Evolutionary conservation across 2,113 vertebrate genomes (phyloP).

Genomic region (Synodontis membranacea): DNA sequence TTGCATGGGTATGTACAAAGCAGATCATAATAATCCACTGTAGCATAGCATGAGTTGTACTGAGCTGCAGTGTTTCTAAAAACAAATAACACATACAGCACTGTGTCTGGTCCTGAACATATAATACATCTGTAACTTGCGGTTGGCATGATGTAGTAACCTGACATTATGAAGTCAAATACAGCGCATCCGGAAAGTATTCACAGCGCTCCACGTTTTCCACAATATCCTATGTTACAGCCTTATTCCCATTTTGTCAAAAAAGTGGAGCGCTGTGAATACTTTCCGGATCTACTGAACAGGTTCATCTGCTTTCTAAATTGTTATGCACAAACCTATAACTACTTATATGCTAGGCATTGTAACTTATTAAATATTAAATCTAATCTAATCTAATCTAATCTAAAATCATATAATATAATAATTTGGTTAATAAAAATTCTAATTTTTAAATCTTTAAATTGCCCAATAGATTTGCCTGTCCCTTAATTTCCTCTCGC

Average conservation of each 20-base stretch:
- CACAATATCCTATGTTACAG: no score
- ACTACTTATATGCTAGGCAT: background rate
- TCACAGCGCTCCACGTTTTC: no score
- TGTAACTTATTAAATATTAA: background rate
- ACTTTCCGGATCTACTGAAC: no score
- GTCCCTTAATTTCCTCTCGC: no score
- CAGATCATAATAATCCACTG: background rate
- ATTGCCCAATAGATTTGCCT: background rate
- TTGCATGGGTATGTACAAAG: background rate
- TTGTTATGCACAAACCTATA: background rate
- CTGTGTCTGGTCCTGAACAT: background rate
- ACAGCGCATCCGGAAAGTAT: no score
- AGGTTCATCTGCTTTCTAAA: background rate
- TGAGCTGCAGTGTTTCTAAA: background rate
- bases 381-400: no score
- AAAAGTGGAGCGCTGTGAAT: no score
- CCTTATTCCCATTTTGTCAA: no score
- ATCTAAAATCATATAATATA: background rate
- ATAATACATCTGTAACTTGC: background rate
- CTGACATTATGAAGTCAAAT: background rate
- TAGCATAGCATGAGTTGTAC: background rate
- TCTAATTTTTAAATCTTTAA: background rate
- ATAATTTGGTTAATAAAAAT: no score
- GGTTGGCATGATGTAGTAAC: background rate
- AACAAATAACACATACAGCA: background rate